phyloP scores from a whole-genome alignment of 2,888 invertebrate species.

The Neoascia interrupta region DNA sequence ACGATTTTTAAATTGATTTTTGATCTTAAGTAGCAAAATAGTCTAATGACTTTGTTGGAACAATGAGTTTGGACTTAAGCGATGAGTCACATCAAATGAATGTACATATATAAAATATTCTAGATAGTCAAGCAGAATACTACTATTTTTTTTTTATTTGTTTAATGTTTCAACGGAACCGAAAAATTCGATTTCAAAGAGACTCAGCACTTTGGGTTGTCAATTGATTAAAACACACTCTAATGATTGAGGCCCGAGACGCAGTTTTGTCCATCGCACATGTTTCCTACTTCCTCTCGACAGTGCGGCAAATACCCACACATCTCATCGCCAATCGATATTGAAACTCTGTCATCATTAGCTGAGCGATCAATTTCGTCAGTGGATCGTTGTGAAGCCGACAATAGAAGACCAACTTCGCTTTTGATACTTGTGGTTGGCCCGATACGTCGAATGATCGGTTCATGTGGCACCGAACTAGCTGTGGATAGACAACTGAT shows the following conservation, averaged over 20 bases:
- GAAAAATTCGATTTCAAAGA: no score
- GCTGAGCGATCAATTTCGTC: slow-evolving; percentile 48
- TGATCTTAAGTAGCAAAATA: slow-evolving; percentile 21
- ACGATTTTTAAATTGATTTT: background rate
- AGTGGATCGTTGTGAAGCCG: slow-evolving; percentile 24
- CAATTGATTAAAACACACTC: slow-evolving; percentile 49
- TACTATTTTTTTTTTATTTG: no score
- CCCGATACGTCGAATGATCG: slow-evolving; percentile 35
- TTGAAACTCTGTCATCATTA: slow-evolving; percentile 59
- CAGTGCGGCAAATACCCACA: background rate
- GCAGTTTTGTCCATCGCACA: slow-evolving; percentile 13
- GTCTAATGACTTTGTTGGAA: slow-evolving; percentile 17
- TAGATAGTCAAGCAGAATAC: no score
- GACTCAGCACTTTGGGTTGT: slow-evolving; percentile 60
- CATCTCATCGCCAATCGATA: slow-evolving; percentile 35
- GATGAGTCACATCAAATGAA: background rate
- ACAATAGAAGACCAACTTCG: slow-evolving; percentile 35
- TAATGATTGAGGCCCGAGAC: slow-evolving; percentile 57
- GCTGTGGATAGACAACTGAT: slow-evolving; percentile 8
- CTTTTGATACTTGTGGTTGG: slow-evolving; percentile 15
- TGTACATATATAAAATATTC: no score
- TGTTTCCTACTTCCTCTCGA: background rate
- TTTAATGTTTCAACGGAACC: no score
- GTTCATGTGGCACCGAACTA: slow-evolving; percentile 18
- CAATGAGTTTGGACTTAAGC: slow-evolving; percentile 1